Evolutionary conservation across 2,797 vertebrate species (phyloP).

Genomic region (Caiman crocodilus): DNA sequence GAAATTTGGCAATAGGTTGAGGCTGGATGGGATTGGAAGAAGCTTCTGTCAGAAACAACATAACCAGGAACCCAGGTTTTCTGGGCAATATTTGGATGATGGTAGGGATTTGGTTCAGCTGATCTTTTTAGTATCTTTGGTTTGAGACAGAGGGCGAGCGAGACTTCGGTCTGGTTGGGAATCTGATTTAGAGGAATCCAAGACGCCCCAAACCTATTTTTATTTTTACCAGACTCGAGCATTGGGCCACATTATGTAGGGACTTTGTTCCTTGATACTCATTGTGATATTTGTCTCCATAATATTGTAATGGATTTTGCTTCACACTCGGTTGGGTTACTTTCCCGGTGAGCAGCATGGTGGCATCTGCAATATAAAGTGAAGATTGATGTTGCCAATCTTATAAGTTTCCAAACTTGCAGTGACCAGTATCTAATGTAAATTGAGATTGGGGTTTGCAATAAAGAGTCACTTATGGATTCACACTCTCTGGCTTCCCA

Average conservation of each 20-base stretch:
- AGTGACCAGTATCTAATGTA: background rate
- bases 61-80: background rate
- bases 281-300: background rate
- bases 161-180: background rate
- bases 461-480: slow-evolving; percentile 51
- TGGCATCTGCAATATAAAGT: background rate
- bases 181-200: background rate
- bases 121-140: background rate
- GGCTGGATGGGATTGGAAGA: background rate
- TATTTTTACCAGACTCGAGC: background rate
- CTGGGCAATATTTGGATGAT: background rate
- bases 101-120: background rate
- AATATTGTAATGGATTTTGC: background rate
- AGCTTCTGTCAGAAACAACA: background rate
- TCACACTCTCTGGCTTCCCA: background rate
- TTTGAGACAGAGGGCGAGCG: background rate
- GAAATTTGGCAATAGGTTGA: background rate
- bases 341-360: background rate
- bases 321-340: background rate
- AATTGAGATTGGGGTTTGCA: slow-evolving; percentile 11
- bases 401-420: background rate
- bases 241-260: background rate
- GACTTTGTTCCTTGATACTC: background rate
- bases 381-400: background rate
- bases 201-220: background rate